Evolutionary conservation across 2,113 vertebrate species (phyloP).

Genomic region (Trichechus manatus): DNA sequence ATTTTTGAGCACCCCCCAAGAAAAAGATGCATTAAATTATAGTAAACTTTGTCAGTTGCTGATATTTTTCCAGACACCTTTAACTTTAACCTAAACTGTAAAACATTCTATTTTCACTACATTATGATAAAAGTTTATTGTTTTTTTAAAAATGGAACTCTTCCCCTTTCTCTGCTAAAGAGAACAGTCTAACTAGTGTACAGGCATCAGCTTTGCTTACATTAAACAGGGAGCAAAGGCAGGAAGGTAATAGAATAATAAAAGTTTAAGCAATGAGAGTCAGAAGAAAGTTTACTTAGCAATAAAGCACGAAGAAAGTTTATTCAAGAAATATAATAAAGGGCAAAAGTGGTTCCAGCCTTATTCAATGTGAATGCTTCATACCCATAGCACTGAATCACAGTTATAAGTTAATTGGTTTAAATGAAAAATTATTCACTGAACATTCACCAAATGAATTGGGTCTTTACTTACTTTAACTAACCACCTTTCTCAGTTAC

Average conservation of each 20-base stretch:
- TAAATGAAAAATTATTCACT: constrained; percentile 6
- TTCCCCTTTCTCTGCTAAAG: not conserved
- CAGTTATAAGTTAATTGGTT: not conserved
- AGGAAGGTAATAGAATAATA: constrained; percentile 11
- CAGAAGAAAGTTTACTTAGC: not conserved
- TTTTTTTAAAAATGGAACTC: not conserved
- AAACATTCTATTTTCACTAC: not conserved
- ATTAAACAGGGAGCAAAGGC: not conserved
- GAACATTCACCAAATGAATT: not conserved
- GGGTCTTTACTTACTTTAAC: not conserved
- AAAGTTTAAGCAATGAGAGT: not conserved
- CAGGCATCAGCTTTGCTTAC: not conserved
- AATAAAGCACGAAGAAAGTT: not conserved
- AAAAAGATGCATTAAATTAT: not conserved
- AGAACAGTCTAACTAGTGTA: not conserved
- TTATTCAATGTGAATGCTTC: not conserved
- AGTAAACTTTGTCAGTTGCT: not conserved
- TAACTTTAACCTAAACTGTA: not conserved
- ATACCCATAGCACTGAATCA: not conserved
- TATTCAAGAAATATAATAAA: not conserved
- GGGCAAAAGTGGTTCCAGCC: not conserved
- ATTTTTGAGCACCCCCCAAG: not conserved
- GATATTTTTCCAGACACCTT: not conserved
- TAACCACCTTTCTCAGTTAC: not conserved
- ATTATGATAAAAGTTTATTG: not conserved